Evolutionary conservation across 2,888 invertebrate genomes (phyloP).

Genomic region (Aphidoletes aphidimyza): DNA sequence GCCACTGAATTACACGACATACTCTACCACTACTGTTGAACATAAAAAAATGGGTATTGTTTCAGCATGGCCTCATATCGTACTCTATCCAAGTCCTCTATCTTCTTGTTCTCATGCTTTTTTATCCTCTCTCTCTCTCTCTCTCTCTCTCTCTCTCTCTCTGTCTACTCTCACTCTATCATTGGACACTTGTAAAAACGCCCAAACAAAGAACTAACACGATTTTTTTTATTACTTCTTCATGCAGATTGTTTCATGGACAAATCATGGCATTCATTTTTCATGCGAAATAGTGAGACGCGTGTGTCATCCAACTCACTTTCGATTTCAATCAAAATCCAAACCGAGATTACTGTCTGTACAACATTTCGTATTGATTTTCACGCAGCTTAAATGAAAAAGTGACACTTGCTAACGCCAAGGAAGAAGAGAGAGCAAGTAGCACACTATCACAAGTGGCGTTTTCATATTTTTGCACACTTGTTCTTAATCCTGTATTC

Average conservation of each 20-base stretch:
- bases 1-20: background rate
- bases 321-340: slow-evolving; percentile 17
- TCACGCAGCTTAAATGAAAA: slow-evolving; percentile 10
- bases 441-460: slow-evolving; percentile 5
- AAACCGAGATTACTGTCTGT: slow-evolving; percentile 21
- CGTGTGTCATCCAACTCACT: slow-evolving; percentile 20
- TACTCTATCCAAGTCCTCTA: background rate
- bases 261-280: background rate
- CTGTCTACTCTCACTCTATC: background rate
- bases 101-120: background rate
- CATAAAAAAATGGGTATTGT: background rate
- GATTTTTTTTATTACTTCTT: background rate
- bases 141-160: background rate
- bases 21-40: background rate
- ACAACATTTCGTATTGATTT: slow-evolving; percentile 46
- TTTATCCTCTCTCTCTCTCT: background rate
- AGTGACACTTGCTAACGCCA: background rate
- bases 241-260: background rate
- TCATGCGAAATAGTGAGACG: background rate
- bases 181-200: background rate
- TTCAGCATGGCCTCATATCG: slow-evolving; percentile 29
- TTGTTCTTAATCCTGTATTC: background rate
- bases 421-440: background rate
- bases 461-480: slow-evolving; percentile 7
- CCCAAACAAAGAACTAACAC: background rate